Evolutionary conservation across 2,888 invertebrate species (phyloP).

Genomic region (Ichneumoninae sp.): DNA sequence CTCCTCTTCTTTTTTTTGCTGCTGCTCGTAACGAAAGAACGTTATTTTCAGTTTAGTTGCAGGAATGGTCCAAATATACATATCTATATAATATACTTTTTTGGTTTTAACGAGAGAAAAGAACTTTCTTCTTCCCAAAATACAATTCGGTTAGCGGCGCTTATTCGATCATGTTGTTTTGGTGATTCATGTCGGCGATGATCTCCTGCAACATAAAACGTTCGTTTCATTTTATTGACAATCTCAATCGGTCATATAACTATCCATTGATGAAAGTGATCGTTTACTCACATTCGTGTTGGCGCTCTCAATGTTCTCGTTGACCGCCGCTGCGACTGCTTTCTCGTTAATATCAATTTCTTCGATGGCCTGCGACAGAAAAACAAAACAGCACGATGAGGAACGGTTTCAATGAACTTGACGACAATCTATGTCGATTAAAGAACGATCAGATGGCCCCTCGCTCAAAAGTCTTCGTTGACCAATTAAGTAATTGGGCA

Average conservation of each 20-base stretch:
- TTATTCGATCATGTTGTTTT: conserved; percentile 83
- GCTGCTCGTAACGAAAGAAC: conserved; percentile 83
- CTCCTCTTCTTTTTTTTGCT: conserved; percentile 69
- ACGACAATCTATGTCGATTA: neutral
- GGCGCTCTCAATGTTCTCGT: conserved; percentile 80
- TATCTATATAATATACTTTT: conserved; percentile 84
- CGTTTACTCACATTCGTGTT: conserved; percentile 80
- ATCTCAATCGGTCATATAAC: neutral
- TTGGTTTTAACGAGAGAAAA: conserved; percentile 85
- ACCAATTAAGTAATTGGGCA: conserved; percentile 71
- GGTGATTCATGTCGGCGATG: conserved; percentile 81
- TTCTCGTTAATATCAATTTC: conserved; percentile 83
- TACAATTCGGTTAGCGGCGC: conserved; percentile 82
- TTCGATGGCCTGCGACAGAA: conserved; percentile 78
- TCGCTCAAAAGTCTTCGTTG: conserved; percentile 80
- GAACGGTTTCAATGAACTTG: neutral
- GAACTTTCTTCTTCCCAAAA: conserved; percentile 84
- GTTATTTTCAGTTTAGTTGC: conserved; percentile 83
- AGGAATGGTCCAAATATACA: conserved; percentile 85
- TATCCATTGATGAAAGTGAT: neutral
- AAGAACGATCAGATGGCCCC: conserved; percentile 82
- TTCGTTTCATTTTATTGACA: neutral
- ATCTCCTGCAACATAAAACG: conserved; percentile 79
- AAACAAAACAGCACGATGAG: neutral
- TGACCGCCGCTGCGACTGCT: conserved; percentile 82